Conservation (phyloP, 1,140 invertebrate genomes). For the Drosophila mayri region DNA sequence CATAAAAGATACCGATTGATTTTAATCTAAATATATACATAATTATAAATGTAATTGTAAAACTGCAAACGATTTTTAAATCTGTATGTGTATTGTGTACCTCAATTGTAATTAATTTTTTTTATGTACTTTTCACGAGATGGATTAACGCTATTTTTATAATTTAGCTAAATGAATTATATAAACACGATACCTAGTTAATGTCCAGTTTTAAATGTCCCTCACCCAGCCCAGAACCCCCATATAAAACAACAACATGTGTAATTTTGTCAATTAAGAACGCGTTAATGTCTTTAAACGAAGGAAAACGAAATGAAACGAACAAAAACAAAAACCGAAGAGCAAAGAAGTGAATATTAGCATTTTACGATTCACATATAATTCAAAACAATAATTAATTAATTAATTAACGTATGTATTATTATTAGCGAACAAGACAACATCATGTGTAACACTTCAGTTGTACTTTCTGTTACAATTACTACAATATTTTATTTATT, state of each 20-base stretch:
- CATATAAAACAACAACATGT: slow-evolving; percentile 15
- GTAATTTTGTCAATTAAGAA: slow-evolving; percentile 62
- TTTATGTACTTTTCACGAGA: slow-evolving; percentile 57
- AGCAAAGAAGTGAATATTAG: slow-evolving; percentile 58
- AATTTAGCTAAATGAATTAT: slow-evolving; percentile 79
- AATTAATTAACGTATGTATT: slow-evolving; percentile 40
- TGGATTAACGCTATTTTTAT: slow-evolving; percentile 65
- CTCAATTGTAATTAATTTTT: slow-evolving; percentile 80
- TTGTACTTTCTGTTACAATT: slow-evolving; percentile 60
- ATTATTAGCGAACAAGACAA: slow-evolving; percentile 50
- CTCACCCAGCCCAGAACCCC: slow-evolving; percentile 30
- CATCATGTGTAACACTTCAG: slow-evolving; percentile 59
- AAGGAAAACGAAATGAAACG: slow-evolving; percentile 18
- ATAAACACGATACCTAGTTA: slow-evolving; percentile 60
- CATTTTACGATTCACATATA: slow-evolving; percentile 30
- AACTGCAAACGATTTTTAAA: slow-evolving; percentile 75
- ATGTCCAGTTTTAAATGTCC: slow-evolving; percentile 68
- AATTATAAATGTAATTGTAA: slow-evolving; percentile 69
- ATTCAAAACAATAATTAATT: slow-evolving; percentile 51
- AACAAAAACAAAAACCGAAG: slow-evolving; percentile 54
- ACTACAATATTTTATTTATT: slow-evolving; percentile 73
- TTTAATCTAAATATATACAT: slow-evolving; percentile 71
- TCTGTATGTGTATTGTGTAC: slow-evolving; percentile 78
- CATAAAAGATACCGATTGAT: slow-evolving; percentile 74
- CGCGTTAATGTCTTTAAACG: slow-evolving; percentile 37